These are phyloP conservation scores for Palloptera scutellata DNA, from an alignment of 2,888 invertebrate species.

Conservation along the genomic window DNA sequence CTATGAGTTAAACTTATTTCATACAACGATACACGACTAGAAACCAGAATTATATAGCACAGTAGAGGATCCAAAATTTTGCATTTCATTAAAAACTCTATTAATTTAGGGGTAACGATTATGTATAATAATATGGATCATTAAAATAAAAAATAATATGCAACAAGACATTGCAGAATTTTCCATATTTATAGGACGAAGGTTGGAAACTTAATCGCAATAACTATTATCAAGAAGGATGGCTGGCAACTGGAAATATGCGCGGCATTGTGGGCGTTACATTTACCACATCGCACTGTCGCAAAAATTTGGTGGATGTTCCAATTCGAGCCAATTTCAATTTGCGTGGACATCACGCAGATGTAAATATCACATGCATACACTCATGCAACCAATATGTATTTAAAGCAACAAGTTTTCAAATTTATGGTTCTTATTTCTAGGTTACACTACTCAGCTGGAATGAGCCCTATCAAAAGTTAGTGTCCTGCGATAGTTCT, in stretches of 20 bases:
- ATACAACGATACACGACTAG: too few relatives aligned
- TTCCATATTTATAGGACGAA: slow-evolving; percentile 74
- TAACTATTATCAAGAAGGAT: slow-evolving; percentile 97
- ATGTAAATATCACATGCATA: slow-evolving; percentile 70
- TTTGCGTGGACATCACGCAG: slow-evolving; percentile 93
- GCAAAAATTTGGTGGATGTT: slow-evolving; percentile 80
- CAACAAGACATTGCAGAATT: too few relatives aligned
- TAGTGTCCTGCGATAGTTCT: slow-evolving; percentile 96
- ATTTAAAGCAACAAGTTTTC: neutral
- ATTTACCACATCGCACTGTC: slow-evolving; percentile 93
- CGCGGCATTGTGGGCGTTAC: slow-evolving; percentile 95
- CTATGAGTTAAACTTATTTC: too few relatives aligned
- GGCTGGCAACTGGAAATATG: slow-evolving; percentile 95
- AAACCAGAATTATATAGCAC: too few relatives aligned
- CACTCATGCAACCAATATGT: neutral
- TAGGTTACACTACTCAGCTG: slow-evolving; percentile 95
- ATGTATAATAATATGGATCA: too few relatives aligned
- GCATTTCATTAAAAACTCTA: too few relatives aligned
- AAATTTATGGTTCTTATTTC: neutral
- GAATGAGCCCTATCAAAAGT: slow-evolving; percentile 98
- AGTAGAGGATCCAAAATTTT: too few relatives aligned
- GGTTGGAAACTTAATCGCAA: slow-evolving; percentile 95
- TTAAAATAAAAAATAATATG: too few relatives aligned
- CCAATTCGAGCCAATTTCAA: slow-evolving; percentile 96
- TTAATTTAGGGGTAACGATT: too few relatives aligned